Percentiles rank a stretch among this genome's conserved stretches.
Evolutionary conservation across 1,140 invertebrate genomes (phyloP).

Genomic region (Gonatopus flavifemur): DNA sequence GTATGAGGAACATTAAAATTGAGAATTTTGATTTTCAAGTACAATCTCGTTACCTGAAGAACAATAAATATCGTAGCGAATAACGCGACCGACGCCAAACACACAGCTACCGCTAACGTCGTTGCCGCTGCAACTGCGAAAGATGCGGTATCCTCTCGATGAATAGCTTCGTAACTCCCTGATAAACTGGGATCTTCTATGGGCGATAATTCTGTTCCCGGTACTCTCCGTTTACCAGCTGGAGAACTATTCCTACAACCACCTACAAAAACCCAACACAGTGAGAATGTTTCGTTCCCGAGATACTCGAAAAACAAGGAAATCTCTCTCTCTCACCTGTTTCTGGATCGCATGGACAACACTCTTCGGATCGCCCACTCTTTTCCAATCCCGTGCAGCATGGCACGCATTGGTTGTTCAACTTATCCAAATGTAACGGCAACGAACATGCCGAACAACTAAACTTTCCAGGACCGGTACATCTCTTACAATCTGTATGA

Average conservation of each 20-base stretch:
- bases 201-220: constrained; percentile 59
- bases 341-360: constrained; percentile 68
- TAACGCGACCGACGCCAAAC: constrained; percentile 66
- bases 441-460: constrained; percentile 68
- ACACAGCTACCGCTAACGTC: constrained; percentile 66
- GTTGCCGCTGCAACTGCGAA: constrained; percentile 64
- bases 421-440: constrained; percentile 66
- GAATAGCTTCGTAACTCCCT: constrained; percentile 45
- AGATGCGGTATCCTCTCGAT: constrained; percentile 45
- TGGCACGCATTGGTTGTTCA: constrained; percentile 74
- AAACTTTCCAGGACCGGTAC: constrained; percentile 70
- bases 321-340: constrained; percentile 59
- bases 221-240: constrained; percentile 73
- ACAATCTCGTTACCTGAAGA: constrained; percentile 61
- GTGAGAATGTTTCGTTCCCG: too few species aligned
- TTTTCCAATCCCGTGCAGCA: constrained; percentile 63
- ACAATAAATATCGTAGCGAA: constrained; percentile 69
- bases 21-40: background rate
- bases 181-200: constrained; percentile 42
- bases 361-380: constrained; percentile 55
- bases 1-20: background rate
- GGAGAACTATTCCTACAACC: constrained; percentile 72
- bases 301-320: constrained; percentile 3
- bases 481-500: constrained; percentile 69
- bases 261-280: constrained; percentile 57